Base-by-base conservation (phyloP, 2,888 invertebrate genomes). In the Drosophila vallismaia region DNA sequence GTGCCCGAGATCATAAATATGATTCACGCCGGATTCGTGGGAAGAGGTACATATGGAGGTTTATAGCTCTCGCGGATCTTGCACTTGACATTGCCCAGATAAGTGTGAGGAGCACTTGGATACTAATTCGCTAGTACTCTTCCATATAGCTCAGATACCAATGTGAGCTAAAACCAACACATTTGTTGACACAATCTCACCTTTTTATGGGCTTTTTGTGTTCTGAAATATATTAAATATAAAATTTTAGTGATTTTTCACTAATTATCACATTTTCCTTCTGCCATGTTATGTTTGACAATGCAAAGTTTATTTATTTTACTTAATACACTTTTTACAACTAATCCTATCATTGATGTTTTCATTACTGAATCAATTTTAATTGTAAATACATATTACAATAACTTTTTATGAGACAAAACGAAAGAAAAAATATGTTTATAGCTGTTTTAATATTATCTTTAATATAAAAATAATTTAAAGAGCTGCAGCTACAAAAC, bases 31-130 rank as follows among this genome's bases (percentile, higher is more conserved):
- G 19, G 28, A 44, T 26, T 29, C 26, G 14, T 38, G n/a, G 5
- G 14, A 49, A 36, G 36, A 42, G 40, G 57, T 56, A 51, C 38
- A 36, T n/a, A n/a, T 36, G 12, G 10, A 1, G 24, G 26, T 19
- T 33, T 68, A 69, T 54, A 24, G 49, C 44, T 64, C 55, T 31
- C 44, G 49, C n/a, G 29, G 10, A 54, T 54, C 66, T 38, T 67
- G 64, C 44, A 49, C 66, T 67, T 67, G 66, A 50, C 66, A 64
- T 67, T 67, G 66, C 36, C 26, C 36, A 54, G 64, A 55, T 54
- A 63, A 49, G n/a, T 7, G 14, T 19, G 3, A 46, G 36, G 26
- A 1, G 10, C 19, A 28, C 28, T n/a, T 10, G 36, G 46, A 31
- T 29, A 31, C 44, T 3, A 8, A 44, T 44, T 19, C 10, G 24